Conservation (phyloP, 2,113 vertebrate genomes). For the Nyctibius bracteatus region DNA sequence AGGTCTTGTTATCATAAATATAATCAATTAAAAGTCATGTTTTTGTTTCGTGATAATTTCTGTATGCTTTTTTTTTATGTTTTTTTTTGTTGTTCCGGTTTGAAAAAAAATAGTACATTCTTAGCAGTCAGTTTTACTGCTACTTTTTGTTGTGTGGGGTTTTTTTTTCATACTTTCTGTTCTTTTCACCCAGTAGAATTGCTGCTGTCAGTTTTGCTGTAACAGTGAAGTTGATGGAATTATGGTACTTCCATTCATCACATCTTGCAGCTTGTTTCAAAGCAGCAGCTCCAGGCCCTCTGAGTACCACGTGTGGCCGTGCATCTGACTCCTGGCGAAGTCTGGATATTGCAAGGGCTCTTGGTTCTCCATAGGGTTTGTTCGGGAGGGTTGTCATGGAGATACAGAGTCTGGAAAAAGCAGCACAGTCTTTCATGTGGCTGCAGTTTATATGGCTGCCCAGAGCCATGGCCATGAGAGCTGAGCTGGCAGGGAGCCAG, state of each 20-base stretch:
- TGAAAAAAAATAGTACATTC: background rate
- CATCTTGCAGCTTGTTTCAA: background rate
- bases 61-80: background rate
- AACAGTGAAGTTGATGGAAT: background rate
- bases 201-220: background rate
- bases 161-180: background rate
- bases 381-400: background rate
- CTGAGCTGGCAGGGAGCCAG: background rate
- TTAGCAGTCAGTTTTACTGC: background rate
- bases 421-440: background rate
- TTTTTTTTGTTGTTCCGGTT: background rate
- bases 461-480: background rate
- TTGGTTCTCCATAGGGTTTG: background rate
- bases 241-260: background rate
- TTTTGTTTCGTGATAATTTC: background rate
- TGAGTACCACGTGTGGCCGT: fast-evolving
- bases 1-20: background rate
- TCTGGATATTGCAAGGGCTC: background rate
- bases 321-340: background rate
- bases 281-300: background rate
- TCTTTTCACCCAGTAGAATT: background rate
- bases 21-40: background rate
- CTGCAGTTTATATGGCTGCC: background rate
- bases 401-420: background rate
- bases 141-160: background rate